Percentiles rank a stretch among this genome's conserved stretches.
Evolutionary conservation across 2,888 invertebrate species (phyloP).

Genomic region (Octonoba sinensis): DNA sequence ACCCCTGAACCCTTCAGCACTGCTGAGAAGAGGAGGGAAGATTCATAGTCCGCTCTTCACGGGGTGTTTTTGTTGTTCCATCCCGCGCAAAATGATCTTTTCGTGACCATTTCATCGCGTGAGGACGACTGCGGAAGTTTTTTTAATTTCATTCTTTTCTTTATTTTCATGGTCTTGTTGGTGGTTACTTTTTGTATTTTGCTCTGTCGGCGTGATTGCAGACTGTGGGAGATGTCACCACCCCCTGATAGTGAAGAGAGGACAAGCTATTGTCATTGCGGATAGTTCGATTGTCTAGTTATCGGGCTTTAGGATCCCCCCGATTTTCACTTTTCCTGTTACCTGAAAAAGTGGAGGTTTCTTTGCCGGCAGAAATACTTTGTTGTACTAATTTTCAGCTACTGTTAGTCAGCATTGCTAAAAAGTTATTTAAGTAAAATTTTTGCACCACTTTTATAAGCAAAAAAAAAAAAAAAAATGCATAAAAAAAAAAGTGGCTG

Average conservation of each 20-base stretch:
- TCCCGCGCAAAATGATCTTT: constrained; percentile 2
- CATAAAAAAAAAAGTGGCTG: no score
- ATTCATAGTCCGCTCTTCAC: background rate
- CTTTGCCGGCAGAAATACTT: background rate
- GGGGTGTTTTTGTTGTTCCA: constrained; percentile 1
- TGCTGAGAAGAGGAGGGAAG: background rate
- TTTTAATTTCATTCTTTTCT: constrained; percentile 5
- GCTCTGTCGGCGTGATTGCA: constrained; percentile 3
- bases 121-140: constrained; percentile 17
- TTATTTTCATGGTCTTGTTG: background rate
- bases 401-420: no score
- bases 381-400: no score
- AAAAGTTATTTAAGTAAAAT: no score
- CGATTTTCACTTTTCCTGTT: background rate
- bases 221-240: constrained; percentile 51
- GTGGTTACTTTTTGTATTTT: background rate
- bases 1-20: constrained; percentile 21
- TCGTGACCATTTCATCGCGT: constrained; percentile 50
- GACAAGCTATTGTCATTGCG: constrained; percentile 25
- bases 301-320: background rate
- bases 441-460: no score
- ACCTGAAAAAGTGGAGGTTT: background rate
- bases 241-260: constrained; percentile 3
- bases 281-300: constrained; percentile 9
- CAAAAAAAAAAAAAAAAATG: no score